Base-by-base conservation (phyloP, 1,140 invertebrate genomes). In the Bombus confusus region DNA sequence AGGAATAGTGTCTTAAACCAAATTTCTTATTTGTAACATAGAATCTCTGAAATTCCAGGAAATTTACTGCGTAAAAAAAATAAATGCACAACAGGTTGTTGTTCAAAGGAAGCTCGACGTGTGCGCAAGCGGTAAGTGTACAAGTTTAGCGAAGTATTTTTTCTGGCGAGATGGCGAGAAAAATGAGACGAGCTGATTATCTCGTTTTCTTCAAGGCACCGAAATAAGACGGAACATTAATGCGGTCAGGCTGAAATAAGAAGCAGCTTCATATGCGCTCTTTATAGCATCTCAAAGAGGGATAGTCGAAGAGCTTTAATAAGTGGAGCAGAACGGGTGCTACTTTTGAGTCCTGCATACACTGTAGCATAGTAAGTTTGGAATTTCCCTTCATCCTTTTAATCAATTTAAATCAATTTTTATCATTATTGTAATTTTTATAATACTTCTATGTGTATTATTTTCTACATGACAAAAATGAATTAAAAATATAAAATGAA, bases 241-340 rank as follows among this genome's bases (percentile, higher is more conserved):
- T 28, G 66, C 43, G 34, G 13, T 8, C 57, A 37, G 41, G 31
- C 80, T 75, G 57, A 75, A 82, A 66, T 78, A 78, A 78, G 82
- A 57, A 57, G 9, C 41, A 10, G 34, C 34, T 15, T 41, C 41
- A 59, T 77, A 66, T 25, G 74, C n/a, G 73, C 72, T 66, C 43
- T 73, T 83, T 83, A 77, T 41, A 47, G 47, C 72, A 28, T 41
- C 66, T 84, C 39, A 31, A 41, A 78, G 47, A 59, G n/a, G 66
- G 82, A 79, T 71, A 77, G 75, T 84, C 66, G 75, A 79, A 47
- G 39, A 84, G 76, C 76, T 84, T 71, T 71, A 79, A 79, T 79
- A 84, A 84, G 47, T 84, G 66, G 82, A 84, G 82, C 82, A 84
- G 52, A 37, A 28, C 47, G 76, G 64, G 28, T 52, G 76, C 31